Evolutionary conservation across 2,797 vertebrate species (phyloP).

Genomic region (Gymnoscopelus microlampas): DNA sequence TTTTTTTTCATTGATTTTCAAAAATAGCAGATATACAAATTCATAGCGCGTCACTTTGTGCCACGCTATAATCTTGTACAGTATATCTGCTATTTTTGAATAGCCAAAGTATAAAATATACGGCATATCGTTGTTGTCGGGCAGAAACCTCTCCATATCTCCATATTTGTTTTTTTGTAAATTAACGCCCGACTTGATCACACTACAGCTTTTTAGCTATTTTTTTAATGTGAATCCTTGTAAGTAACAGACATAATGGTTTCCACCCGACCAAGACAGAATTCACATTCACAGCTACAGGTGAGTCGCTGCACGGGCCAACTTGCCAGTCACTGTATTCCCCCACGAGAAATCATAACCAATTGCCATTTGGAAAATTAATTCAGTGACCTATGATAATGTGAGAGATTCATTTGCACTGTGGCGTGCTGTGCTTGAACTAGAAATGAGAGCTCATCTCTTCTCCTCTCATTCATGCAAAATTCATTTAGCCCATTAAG

Average conservation of each 20-base stretch:
- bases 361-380: conserved; percentile 87
- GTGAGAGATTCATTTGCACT: conserved; percentile 77
- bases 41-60: neutral
- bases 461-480: conserved; percentile 55
- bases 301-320: conserved; percentile 64
- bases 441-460: conserved; percentile 52
- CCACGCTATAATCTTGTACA: too few relatives aligned
- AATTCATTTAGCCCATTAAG: conserved; percentile 40
- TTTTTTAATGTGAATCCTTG: too few relatives aligned
- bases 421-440: conserved; percentile 65
- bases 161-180: too few relatives aligned
- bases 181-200: too few relatives aligned
- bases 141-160: too few relatives aligned
- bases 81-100: too few relatives aligned
- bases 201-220: too few relatives aligned
- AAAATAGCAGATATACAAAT: neutral
- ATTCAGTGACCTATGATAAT: conserved; percentile 91
- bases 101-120: too few relatives aligned
- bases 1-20: too few relatives aligned
- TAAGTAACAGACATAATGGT: too few relatives aligned
- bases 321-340: conserved; percentile 57
- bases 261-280: conserved; percentile 14
- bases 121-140: too few relatives aligned
- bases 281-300: conserved; percentile 68
- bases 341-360: conserved; percentile 79